Conservation (phyloP, 2,797 vertebrate species). For the Siniperca scherzeri region DNA sequence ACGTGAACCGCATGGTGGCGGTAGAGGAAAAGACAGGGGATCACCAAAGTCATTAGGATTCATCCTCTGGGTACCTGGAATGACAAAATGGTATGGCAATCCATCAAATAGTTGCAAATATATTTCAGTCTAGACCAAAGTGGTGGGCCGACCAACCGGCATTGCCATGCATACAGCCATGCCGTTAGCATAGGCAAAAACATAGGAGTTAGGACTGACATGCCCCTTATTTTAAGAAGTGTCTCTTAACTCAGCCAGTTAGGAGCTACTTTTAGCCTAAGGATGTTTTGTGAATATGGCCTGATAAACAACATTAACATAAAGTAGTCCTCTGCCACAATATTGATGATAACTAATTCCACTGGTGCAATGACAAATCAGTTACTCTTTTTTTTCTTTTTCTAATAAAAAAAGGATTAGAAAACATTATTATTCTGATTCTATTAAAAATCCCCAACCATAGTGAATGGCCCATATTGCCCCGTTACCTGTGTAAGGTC, state of each 20-base stretch:
- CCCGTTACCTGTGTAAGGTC: conserved; percentile 15
- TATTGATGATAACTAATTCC: background rate
- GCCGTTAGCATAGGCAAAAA: background rate
- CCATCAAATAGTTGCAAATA: background rate
- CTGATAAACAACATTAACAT: background rate
- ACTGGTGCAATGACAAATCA: no score
- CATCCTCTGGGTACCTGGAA: background rate
- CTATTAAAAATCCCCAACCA: background rate
- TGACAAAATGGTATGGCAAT: background rate
- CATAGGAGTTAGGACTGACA: background rate
- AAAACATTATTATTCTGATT: conserved; percentile 10
- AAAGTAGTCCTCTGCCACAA: background rate
- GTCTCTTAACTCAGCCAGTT: background rate
- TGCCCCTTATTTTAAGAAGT: background rate
- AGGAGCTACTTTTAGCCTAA: background rate
- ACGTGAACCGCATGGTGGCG: background rate
- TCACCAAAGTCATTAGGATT: background rate
- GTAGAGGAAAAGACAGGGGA: background rate
- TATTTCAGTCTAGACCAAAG: background rate
- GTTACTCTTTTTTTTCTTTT: background rate
- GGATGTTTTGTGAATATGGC: background rate
- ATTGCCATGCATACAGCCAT: no score
- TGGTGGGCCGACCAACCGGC: no score
- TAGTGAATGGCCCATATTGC: conserved; percentile 1
- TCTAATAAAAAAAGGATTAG: background rate